phyloP scores from a whole-genome alignment of 2,888 invertebrate genomes.

The Tridacna crocea region DNA sequence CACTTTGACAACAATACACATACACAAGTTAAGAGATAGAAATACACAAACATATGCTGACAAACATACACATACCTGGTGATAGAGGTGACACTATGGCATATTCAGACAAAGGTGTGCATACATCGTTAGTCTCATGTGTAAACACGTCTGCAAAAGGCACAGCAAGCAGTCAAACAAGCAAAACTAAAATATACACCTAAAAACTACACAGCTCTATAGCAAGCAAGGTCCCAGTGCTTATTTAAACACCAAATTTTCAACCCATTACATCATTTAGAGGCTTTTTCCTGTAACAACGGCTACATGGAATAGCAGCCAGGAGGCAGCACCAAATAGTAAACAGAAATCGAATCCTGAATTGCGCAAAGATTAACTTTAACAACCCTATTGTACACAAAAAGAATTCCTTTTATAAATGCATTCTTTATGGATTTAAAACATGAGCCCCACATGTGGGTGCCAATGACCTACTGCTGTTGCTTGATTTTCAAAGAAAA shows the following conservation, averaged over 20 bases:
- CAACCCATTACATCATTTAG: neutral
- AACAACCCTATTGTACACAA: too few relatives aligned
- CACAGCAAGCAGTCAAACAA: constrained; percentile 27
- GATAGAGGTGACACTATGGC: constrained; percentile 61
- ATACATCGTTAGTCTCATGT: constrained; percentile 55
- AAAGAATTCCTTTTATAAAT: too few relatives aligned
- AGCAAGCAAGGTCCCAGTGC: constrained; percentile 2
- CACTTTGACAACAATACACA: too few relatives aligned
- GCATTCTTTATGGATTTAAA: too few relatives aligned
- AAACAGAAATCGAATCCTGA: too few relatives aligned
- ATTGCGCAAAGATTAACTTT: too few relatives aligned
- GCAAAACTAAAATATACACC: neutral
- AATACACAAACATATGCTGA: too few relatives aligned
- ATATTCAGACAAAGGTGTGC: constrained; percentile 55
- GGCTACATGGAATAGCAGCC: neutral
- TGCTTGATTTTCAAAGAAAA: too few relatives aligned
- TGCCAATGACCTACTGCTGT: too few relatives aligned
- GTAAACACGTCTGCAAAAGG: constrained; percentile 62
- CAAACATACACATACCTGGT: constrained; percentile 55
- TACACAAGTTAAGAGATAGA: too few relatives aligned
- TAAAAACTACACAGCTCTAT: neutral
- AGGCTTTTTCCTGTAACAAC: neutral
- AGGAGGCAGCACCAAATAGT: too few relatives aligned
- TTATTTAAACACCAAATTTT: neutral
- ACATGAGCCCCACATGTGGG: too few relatives aligned